Evolutionary conservation across 2,113 vertebrate species (phyloP), one percentile per base, ranked within the genome.

Genomic region (Dendrocopos noguchii): DNA sequence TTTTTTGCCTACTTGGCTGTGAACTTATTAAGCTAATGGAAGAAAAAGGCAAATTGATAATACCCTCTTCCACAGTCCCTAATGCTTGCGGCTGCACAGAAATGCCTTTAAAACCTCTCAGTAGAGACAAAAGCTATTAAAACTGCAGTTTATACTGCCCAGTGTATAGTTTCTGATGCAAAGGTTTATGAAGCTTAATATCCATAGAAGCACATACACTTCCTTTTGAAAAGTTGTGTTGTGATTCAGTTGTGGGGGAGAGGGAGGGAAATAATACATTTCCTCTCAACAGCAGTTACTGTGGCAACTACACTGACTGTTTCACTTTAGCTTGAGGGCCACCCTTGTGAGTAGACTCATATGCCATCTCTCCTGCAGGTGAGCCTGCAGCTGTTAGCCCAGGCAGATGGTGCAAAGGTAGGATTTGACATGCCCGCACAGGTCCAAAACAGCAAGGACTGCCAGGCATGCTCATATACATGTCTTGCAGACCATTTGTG

Each of bases 401-500:
- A 14, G 74, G 50, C 59, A 70, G 81, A 46, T 71, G 76, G 64
- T 77, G 73, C 28, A 53, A 19, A 34, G 0, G 0, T 11, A 68
- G 85, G 60, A 3, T 57, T 88, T n/a, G 42, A 53, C 28, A 10
- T 5, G 29, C 7, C 57, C 71, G 7, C 3, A 64, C 27, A 33
- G 72, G 27, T 34, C 76, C 67, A 13, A 47, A 65, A 3, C 22
- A 44, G 13, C 2, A 1, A 72, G 44, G 57, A 31, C 28, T 80
- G 73, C 60, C 70, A 31, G 66, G 53, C 1, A 0, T 16, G 52
- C 64, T 63, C 46, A 6, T 0, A 5, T 55, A 57, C 68, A 28
- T 1, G 5, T 46, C 44, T 33, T 28, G 24, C 76, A 84, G 75
- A 29, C 9, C 1, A 2, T 19, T 25, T 10, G 0, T 0, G 0